These are phyloP conservation scores for Eilema caniola DNA, from an alignment of 2,888 invertebrate genomes.

Conservation along the genomic window DNA sequence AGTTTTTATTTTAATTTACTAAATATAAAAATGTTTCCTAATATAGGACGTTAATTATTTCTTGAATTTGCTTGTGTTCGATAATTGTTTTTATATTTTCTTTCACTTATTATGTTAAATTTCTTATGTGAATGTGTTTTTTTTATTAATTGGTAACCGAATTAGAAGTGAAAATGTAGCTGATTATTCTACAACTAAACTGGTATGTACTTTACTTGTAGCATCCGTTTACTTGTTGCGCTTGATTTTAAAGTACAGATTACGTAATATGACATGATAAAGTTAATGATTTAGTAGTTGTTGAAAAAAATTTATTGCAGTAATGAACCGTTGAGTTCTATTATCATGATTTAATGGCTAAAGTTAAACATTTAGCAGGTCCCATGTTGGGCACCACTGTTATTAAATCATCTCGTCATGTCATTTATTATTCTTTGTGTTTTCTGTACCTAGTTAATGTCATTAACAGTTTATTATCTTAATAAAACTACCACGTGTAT, in stretches of 20 bases:
- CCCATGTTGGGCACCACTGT: conserved; percentile 51
- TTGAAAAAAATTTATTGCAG: conserved; percentile 26
- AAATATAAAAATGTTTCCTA: conserved; percentile 28
- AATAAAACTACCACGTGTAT: not conserved
- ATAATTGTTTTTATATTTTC: conserved; percentile 36
- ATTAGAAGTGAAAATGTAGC: conserved; percentile 76
- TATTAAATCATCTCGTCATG: not conserved
- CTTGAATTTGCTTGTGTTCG: conserved; percentile 19
- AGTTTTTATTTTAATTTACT: conserved; percentile 16
- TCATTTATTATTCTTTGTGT: not conserved
- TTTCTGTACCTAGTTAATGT: not conserved
- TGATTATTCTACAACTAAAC: conserved; percentile 42
- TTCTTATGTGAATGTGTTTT: conserved; percentile 59
- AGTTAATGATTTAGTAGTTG: conserved; percentile 36
- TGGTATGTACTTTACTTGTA: conserved; percentile 71
- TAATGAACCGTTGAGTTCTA: conserved; percentile 4
- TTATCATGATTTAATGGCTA: not conserved
- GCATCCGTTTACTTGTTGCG: conserved; percentile 79
- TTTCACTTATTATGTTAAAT: conserved; percentile 50
- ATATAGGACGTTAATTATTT: not conserved
- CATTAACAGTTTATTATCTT: not conserved
- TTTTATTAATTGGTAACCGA: conserved; percentile 60
- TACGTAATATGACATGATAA: conserved; percentile 76
- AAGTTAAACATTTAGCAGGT: conserved; percentile 9
- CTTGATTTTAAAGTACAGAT: conserved; percentile 62